Conservation (phyloP, 2,797 vertebrate genomes). For the Anomalospiza imberbis region DNA sequence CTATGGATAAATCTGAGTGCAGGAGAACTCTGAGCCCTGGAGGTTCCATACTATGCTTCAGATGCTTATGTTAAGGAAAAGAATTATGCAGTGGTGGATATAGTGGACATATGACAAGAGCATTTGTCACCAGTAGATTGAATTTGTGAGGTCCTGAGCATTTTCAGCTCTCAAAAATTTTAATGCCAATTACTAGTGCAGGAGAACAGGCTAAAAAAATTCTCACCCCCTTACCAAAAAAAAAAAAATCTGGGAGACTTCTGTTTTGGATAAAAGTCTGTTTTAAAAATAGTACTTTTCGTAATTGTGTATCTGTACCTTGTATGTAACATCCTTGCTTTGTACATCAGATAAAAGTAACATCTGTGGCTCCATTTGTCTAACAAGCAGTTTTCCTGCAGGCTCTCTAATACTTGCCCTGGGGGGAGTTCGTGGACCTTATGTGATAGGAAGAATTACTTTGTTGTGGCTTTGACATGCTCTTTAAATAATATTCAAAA, state of each 20-base stretch:
- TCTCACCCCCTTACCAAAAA: background rate
- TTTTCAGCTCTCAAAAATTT: background rate
- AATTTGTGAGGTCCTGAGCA: background rate
- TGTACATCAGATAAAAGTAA: constrained; percentile 35
- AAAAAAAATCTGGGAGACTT: background rate
- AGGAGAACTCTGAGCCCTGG: background rate
- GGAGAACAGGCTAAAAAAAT: background rate
- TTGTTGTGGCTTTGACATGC: constrained; percentile 34
- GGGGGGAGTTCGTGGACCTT: background rate
- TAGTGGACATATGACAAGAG: background rate
- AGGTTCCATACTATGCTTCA: background rate
- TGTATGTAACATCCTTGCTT: background rate
- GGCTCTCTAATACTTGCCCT: background rate
- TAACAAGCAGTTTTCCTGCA: constrained; percentile 27
- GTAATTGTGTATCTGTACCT: background rate
- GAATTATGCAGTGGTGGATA: background rate
- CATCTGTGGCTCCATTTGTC: constrained; percentile 31
- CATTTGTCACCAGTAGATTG: background rate
- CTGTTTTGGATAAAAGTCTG: background rate
- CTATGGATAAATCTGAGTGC: background rate
- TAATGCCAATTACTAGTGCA: background rate
- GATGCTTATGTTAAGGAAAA: background rate
- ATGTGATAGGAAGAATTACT: constrained; percentile 22
- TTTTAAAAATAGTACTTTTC: background rate
- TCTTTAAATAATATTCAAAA: constrained; percentile 41